A percentile compares a stretch with the other conserved stretches of the same genome.
Evolutionary conservation across 2,113 vertebrate genomes (phyloP).

Genomic region (Periophthalmodon schlosseri): DNA sequence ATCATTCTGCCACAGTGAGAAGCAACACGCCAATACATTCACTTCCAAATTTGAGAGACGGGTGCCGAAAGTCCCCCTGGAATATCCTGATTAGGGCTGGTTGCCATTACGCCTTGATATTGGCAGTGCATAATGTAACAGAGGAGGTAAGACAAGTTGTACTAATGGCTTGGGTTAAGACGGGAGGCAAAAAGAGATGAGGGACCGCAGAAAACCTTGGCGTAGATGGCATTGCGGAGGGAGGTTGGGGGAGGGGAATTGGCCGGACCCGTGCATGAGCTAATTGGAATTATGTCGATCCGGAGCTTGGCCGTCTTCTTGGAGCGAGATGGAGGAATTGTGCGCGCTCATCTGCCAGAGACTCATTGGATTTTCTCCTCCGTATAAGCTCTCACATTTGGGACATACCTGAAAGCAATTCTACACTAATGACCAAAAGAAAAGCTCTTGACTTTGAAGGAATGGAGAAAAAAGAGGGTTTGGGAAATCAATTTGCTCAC

Average conservation of each 20-base stretch:
- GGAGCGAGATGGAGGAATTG: background rate
- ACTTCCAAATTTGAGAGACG: constrained; percentile 2
- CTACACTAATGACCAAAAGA: constrained; percentile 3
- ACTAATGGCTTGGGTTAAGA: constrained; percentile 33
- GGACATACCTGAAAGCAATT: constrained; percentile 10
- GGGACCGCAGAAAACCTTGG: constrained; percentile 21
- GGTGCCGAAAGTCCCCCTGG: background rate
- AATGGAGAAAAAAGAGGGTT: background rate
- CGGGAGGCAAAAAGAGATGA: constrained; percentile 10
- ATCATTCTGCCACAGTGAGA: constrained; percentile 13
- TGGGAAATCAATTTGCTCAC: background rate
- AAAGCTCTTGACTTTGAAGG: background rate
- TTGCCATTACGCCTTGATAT: constrained; percentile 21
- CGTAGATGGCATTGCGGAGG: background rate
- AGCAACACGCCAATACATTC: background rate
- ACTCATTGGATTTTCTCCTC: constrained; percentile 14
- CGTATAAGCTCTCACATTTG: constrained; percentile 1
- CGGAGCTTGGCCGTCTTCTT: constrained; percentile 4
- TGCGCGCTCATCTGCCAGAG: background rate
- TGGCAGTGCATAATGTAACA: constrained; percentile 30
- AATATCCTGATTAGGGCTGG: constrained; percentile 32
- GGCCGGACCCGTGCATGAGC: constrained; percentile 14
- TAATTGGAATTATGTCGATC: constrained; percentile 27
- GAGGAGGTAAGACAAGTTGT: constrained; percentile 15
- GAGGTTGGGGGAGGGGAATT: background rate